phyloP scores from a whole-genome alignment of 1,140 invertebrate species.

The Pseudomyrmex concolor region DNA sequence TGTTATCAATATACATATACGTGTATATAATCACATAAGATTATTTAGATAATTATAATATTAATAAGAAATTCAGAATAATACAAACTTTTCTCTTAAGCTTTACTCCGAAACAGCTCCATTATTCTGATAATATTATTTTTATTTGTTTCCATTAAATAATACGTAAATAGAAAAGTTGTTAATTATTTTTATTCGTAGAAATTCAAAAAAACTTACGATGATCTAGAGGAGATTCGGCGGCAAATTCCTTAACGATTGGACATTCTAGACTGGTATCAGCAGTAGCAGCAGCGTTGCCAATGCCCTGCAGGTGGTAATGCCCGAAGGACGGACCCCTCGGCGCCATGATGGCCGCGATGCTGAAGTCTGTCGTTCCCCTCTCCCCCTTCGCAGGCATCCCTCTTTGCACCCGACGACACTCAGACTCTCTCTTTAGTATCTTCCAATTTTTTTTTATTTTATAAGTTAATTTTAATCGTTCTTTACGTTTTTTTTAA shows the following conservation, averaged over 20 bases:
- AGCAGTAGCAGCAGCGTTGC: conserved; percentile 75
- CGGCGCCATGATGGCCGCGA: conserved; percentile 91
- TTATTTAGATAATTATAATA: not conserved
- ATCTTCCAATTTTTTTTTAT: not conserved
- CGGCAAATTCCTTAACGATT: conserved; percentile 69
- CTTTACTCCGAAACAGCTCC: too few relatives aligned
- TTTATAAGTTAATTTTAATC: too few relatives aligned
- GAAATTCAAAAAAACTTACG: conserved; percentile 74
- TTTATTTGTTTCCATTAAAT: too few relatives aligned
- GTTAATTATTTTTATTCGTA: not conserved
- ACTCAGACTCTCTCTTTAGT: conserved; percentile 62
- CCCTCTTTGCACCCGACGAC: conserved; percentile 82
- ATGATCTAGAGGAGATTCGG: conserved; percentile 78
- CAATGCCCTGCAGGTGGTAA: conserved; percentile 82
- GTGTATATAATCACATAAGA: not conserved
- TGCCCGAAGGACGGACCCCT: conserved; percentile 84
- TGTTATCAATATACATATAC: too few relatives aligned
- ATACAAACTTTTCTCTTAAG: too few relatives aligned
- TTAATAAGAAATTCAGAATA: not conserved
- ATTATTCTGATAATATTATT: too few relatives aligned
- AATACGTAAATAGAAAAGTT: not conserved
- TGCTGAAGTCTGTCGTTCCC: conserved; percentile 90
- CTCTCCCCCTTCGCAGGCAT: conserved; percentile 85
- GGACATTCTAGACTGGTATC: conserved; percentile 80
- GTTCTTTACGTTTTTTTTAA: not conserved